Evolutionary conservation across 1,140 invertebrate species (phyloP), one percentile per base, ranked within the genome.

Genomic region (Mactra quadrangularis): DNA sequence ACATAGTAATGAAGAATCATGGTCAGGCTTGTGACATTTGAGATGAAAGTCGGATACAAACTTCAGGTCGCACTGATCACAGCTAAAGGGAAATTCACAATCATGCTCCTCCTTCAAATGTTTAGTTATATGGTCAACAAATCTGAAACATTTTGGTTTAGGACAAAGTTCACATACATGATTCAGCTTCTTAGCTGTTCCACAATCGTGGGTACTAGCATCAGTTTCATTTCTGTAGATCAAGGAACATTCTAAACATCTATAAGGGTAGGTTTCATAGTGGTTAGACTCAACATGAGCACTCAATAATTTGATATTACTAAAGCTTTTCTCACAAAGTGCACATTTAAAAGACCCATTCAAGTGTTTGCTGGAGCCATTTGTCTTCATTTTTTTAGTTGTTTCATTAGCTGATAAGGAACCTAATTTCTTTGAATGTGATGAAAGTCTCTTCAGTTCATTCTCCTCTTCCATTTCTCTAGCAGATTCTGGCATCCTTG

Each of bases 1-100:
- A 19, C 47, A 47, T 3, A 68, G 45, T 1, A 68, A 25, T 29
- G 64, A 31, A 13, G 64, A 25, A 41, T 68, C 64, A 68, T 68
- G 64, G 17, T 68, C 64, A 3, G 45, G 27, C 64, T 47, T 68
- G 19, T 68, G 64, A 68, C 64, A 47, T 19, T 68, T 68, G 7
- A 68, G 29, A 29, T 68, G 41, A 47, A 68, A 50, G 41, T 68
- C 64, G 31, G 64, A 68, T 50, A 68, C 33, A 31, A 68, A 41
- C 2, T n/a, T 19, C 27, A 47, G 31, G 15, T 50, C 31, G 29
- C 64, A 68, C 0, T 47, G 27, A 6, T n/a, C 3, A 33, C 64
- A 68, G 45, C 25, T 68, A 41, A 31, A 50, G 7, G 38, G 64
- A 25, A 52, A n/a, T 17, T 29, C 64, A 50, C 45, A 38, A 68